A percentile compares a stretch with the other conserved stretches of the same genome.
phyloP scores from a whole-genome alignment of 2,888 invertebrate genomes.

The Heteromyza rotundicornis region DNA sequence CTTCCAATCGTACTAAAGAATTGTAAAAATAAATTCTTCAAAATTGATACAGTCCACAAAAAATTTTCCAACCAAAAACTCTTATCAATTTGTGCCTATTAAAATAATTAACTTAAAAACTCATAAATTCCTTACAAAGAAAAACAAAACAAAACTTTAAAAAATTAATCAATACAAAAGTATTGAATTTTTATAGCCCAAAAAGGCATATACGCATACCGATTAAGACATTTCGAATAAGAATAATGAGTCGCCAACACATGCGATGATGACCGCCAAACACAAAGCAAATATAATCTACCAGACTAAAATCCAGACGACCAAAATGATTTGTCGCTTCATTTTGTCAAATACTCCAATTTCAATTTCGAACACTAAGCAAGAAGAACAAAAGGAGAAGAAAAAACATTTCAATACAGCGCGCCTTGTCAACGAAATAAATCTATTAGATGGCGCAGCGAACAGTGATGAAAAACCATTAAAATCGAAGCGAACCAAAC shows the following conservation, averaged over 20 bases:
- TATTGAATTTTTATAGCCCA: no score
- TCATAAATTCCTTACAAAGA: constrained; percentile 14
- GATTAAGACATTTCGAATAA: constrained; percentile 32
- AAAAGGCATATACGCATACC: constrained; percentile 11
- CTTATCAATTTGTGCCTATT: constrained; percentile 13
- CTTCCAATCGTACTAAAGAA: no score
- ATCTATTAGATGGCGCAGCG: constrained; percentile 3
- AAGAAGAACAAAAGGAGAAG: not conserved
- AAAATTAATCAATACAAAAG: not conserved
- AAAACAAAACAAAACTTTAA: not conserved
- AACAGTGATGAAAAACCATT: not conserved
- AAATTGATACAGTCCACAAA: no score
- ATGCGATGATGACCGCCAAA: no score
- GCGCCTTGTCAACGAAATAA: not conserved
- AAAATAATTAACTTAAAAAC: constrained; percentile 27
- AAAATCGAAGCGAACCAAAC: not conserved
- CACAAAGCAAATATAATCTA: not conserved
- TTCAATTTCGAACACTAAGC: constrained; percentile 7
- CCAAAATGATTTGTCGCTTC: constrained; percentile 10
- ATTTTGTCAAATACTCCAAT: constrained; percentile 2
- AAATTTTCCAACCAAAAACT: not conserved
- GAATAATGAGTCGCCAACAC: constrained; percentile 27
- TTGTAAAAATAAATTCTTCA: no score
- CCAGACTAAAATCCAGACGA: constrained; percentile 8
- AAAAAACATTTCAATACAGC: not conserved